These are phyloP conservation scores for Nemotelus nigrinus DNA, from an alignment of 2,888 invertebrate species.

Conservation along the genomic window DNA sequence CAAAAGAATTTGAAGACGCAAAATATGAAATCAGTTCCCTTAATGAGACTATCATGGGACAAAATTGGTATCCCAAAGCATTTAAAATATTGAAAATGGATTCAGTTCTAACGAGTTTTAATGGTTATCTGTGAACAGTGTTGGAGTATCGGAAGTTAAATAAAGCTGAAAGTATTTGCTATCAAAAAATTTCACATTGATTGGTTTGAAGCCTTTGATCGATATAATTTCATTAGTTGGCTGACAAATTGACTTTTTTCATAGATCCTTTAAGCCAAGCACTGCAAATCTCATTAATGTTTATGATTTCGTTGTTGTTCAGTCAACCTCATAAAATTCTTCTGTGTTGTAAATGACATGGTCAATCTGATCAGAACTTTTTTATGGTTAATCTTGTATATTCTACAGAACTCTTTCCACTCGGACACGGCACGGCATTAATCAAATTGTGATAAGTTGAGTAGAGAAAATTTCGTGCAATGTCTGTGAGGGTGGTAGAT, in stretches of 20 bases:
- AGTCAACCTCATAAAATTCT: neutral
- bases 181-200: no score
- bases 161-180: no score
- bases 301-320: no score
- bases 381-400: neutral
- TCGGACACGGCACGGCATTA: no score
- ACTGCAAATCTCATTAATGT: no score
- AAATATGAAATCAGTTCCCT: neutral
- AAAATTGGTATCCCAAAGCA: neutral
- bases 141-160: no score
- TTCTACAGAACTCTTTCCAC: no score
- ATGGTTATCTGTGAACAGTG: no score
- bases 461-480: neutral
- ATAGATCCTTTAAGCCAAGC: no score
- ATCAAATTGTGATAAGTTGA: neutral
- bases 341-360: slow-evolving; percentile 6
- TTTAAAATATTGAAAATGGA: neutral
- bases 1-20: slow-evolving; percentile 9
- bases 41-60: slow-evolving; percentile 17
- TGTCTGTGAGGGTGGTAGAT: neutral
- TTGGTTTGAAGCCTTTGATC: no score
- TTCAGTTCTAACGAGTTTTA: neutral
- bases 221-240: no score
- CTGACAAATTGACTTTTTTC: no score
- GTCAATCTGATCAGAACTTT: neutral